Conservation (phyloP, 2,113 vertebrate genomes). For the Echinops telfairi region DNA sequence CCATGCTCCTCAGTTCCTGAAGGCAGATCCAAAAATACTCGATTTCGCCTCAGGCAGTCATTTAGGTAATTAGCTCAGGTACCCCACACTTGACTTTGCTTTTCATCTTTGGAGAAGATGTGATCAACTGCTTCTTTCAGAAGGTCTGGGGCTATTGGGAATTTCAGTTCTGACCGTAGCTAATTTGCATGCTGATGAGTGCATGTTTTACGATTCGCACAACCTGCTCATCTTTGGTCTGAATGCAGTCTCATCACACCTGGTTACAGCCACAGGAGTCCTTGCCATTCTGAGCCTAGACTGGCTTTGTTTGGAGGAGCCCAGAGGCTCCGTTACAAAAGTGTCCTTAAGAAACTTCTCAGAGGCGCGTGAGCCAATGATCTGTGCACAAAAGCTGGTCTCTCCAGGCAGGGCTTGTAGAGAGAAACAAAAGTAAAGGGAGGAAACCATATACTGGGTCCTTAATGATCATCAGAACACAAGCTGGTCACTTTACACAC, state of each 20-base stretch:
- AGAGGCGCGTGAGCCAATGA: not conserved
- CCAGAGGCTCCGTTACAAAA: not conserved
- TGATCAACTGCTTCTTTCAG: slow-evolving; percentile 54
- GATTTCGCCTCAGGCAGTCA: slow-evolving; percentile 44
- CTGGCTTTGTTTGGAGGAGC: not conserved
- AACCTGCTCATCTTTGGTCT: not conserved
- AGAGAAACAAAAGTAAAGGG: not conserved
- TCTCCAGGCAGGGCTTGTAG: not conserved
- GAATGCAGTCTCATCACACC: not conserved
- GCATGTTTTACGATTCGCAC: not conserved
- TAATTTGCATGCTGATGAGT: slow-evolving; percentile 33
- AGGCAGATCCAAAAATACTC: slow-evolving; percentile 18
- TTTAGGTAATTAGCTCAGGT: slow-evolving; percentile 65
- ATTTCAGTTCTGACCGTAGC: slow-evolving; percentile 34
- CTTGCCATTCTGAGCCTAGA: not conserved
- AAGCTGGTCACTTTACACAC: not conserved
- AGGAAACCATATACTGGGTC: not conserved
- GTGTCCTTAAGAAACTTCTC: not conserved
- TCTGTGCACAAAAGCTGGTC: not conserved
- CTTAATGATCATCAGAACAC: not conserved
- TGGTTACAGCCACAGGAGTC: not conserved
- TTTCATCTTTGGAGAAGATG: not conserved
- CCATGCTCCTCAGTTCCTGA: not conserved
- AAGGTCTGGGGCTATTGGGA: not conserved
- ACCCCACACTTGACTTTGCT: slow-evolving; percentile 40